Conservation (phyloP, 2,888 invertebrate genomes). For the Hypomecis atomaria region DNA sequence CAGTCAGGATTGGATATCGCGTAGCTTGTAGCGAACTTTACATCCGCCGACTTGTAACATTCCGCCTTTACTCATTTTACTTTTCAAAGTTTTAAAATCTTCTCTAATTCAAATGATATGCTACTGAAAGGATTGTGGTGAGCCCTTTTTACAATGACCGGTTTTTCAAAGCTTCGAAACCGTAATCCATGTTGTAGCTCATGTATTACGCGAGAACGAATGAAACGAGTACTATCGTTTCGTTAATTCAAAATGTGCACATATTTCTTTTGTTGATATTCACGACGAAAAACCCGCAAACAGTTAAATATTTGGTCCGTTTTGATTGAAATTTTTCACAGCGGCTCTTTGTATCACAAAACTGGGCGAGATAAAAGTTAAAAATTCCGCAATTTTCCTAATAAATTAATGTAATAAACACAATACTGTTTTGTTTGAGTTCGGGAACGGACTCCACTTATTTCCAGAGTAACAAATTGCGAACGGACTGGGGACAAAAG, state of each 20-base stretch:
- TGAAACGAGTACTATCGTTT: not conserved
- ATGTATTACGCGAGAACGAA: not conserved
- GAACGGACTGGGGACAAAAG: slow-evolving; percentile 15
- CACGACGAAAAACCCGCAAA: not conserved
- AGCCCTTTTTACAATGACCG: too few relatives aligned
- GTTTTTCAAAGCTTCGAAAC: too few relatives aligned
- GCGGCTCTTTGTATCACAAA: not conserved
- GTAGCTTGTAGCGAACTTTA: too few relatives aligned
- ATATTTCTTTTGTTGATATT: not conserved
- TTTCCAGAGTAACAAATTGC: slow-evolving; percentile 17
- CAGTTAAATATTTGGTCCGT: not conserved
- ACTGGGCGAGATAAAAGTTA: slow-evolving; percentile 4
- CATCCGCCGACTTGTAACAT: too few relatives aligned
- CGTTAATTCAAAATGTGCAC: not conserved
- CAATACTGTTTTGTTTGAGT: slow-evolving; percentile 22
- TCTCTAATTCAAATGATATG: too few relatives aligned
- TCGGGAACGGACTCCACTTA: slow-evolving; percentile 21
- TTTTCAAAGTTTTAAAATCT: too few relatives aligned
- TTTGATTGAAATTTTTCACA: slow-evolving; percentile 7
- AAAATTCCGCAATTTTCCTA: not conserved
- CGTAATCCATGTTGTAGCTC: too few relatives aligned
- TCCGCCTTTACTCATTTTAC: too few relatives aligned
- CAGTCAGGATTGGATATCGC: too few relatives aligned
- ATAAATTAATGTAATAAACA: slow-evolving; percentile 19
- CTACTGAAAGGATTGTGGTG: too few relatives aligned